Conservation (phyloP, 2,797 vertebrate species). For the Melanotaenia trifasciata region DNA sequence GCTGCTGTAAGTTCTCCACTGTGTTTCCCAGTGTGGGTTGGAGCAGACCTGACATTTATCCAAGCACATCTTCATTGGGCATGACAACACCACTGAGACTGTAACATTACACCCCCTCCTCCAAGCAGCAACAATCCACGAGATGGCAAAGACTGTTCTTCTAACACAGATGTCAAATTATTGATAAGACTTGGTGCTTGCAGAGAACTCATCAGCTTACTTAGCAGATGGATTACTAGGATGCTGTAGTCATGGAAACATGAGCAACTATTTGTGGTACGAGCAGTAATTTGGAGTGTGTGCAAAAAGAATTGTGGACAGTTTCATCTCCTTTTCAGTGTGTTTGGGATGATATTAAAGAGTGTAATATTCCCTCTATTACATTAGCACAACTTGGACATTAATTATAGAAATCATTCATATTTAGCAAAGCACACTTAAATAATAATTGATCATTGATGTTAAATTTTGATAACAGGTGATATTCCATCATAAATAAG, state of each 20-base stretch:
- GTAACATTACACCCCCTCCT: constrained; percentile 27
- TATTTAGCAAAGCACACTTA: not conserved
- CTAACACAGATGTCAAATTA: constrained; percentile 38
- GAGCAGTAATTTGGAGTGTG: constrained; percentile 37
- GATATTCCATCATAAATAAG: not conserved
- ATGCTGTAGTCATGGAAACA: constrained; percentile 59
- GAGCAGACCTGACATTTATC: constrained; percentile 68
- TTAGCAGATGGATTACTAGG: constrained; percentile 61
- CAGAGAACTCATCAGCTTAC: constrained; percentile 42
- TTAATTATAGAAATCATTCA: not conserved
- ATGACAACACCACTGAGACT: constrained; percentile 62
- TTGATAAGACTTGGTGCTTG: constrained; percentile 37
- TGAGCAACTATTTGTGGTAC: constrained; percentile 55
- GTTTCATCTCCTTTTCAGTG: constrained; percentile 14
- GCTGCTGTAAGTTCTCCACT: constrained; percentile 41
- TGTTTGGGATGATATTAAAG: not conserved
- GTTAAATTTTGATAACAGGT: not conserved
- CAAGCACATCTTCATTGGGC: constrained; percentile 61
- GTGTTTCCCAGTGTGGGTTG: constrained; percentile 42
- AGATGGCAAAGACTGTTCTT: constrained; percentile 32
- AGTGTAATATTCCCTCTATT: not conserved
- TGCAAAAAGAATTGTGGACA: constrained; percentile 34
- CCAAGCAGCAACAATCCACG: constrained; percentile 28
- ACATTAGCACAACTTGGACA: not conserved
- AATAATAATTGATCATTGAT: not conserved